These are phyloP conservation scores for Magallana nippona DNA, from an alignment of 2,888 invertebrate genomes.

Conservation along the genomic window DNA sequence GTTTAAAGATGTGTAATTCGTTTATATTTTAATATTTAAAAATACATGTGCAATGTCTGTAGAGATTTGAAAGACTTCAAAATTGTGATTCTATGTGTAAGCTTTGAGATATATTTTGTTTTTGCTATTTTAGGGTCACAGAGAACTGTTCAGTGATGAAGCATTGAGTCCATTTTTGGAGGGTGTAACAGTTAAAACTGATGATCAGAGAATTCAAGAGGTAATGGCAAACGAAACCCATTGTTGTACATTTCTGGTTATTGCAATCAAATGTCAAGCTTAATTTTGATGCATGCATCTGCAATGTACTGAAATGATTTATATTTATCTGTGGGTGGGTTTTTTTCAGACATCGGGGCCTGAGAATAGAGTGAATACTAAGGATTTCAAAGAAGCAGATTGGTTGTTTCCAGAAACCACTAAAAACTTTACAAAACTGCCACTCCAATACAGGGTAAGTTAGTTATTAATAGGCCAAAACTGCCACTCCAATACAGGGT, in stretches of 20 bases:
- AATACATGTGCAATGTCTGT: no score
- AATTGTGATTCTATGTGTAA: neutral
- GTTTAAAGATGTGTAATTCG: no score
- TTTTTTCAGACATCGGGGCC: slow-evolving; percentile 65
- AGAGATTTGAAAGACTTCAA: no score
- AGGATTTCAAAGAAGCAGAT: slow-evolving; percentile 71
- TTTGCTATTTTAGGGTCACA: slow-evolving; percentile 69
- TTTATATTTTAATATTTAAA: no score
- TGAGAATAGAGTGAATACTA: slow-evolving; percentile 69
- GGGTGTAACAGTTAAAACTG: slow-evolving; percentile 71
- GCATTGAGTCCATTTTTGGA: slow-evolving; percentile 73
- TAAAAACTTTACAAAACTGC: slow-evolving; percentile 78
- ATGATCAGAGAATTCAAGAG: slow-evolving; percentile 75
- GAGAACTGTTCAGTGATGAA: slow-evolving; percentile 77
- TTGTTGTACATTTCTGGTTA: neutral
- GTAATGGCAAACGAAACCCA: slow-evolving; percentile 50
- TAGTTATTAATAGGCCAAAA: no score
- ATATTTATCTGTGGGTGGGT: neutral
- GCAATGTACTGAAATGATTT: neutral
- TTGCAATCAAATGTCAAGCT: neutral
- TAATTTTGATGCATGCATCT: neutral
- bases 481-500: slow-evolving; percentile 78
- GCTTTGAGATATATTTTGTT: neutral
- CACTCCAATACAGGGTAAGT: slow-evolving; percentile 77
- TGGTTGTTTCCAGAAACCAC: slow-evolving; percentile 80